Conservation (phyloP, 2,113 vertebrate species). For the Leptosomus discolor region DNA sequence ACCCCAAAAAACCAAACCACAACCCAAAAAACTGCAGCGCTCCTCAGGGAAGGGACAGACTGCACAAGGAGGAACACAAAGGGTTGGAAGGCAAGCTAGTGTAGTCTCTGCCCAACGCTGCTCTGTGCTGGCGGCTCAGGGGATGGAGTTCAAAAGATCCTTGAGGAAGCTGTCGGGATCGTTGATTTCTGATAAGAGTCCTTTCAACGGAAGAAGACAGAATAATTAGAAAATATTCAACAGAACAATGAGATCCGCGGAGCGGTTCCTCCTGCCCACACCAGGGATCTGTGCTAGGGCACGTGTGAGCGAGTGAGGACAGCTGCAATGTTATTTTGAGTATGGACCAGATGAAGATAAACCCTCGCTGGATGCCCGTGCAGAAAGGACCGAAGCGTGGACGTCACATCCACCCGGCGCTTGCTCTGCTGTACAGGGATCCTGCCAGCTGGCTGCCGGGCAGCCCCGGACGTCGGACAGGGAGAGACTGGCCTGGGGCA, state of each 20-base stretch:
- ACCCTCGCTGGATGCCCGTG: fast-evolving
- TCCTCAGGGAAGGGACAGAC: slow-evolving; percentile 24
- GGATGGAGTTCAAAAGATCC: slow-evolving; percentile 93
- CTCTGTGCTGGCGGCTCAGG: slow-evolving; percentile 74
- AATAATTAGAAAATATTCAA: no score
- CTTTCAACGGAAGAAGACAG: slow-evolving; percentile 64
- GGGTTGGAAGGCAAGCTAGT: slow-evolving; percentile 51
- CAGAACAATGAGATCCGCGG: background rate
- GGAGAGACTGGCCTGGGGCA: fast-evolving
- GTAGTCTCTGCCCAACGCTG: background rate
- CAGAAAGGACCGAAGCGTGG: background rate
- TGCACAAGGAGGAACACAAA: slow-evolving; percentile 24
- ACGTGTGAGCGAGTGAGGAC: background rate
- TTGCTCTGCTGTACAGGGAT: background rate
- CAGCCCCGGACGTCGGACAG: background rate
- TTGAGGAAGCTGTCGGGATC: slow-evolving; percentile 93
- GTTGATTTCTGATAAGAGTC: slow-evolving; percentile 89
- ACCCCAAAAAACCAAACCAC: background rate
- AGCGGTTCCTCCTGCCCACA: background rate
- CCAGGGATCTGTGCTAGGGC: background rate
- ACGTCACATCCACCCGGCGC: background rate
- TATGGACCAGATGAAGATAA: background rate
- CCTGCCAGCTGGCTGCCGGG: background rate
- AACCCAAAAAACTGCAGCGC: slow-evolving; percentile 9
- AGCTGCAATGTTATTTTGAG: slow-evolving; percentile 38